Evolutionary conservation across 1,140 invertebrate genomes (phyloP), one percentile per base, ranked within the genome.

Genomic region (Semibalanus balanoides): DNA sequence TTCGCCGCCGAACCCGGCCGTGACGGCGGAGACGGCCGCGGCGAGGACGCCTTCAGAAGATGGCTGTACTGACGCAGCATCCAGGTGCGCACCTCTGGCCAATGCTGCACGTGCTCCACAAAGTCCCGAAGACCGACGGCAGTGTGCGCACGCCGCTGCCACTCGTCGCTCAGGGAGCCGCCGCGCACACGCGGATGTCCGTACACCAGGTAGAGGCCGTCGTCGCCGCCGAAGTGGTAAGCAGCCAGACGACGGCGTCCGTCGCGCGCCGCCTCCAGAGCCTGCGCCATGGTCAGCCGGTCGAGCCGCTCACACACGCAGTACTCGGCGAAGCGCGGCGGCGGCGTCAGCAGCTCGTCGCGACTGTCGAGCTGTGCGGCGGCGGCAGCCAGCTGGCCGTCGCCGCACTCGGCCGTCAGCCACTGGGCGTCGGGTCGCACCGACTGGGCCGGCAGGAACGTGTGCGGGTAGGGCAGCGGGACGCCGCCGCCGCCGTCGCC

Each of bases 151-250:
- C 70, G n/a, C n/a, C 70, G 29, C n/a, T 72, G 25, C 70, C 70
- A 72, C 3, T 29, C n/a, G 28, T 72, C 70, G 22, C 51, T 64
- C 51, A 64, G 22, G 11, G 14, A 25, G 51, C 51, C 51, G 28
- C 70, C 9, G 70, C 51, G 51, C 51, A 64, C 51, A 25, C 51
- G 51, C 51, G 51, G 51, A 19, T 64, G 51, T 3, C 29, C 70
- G 25, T 72, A 72, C 70, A 72, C 29, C 70, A 72, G 70, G 9
- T 29, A 30, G 1, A 72, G 70, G 70, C 70, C n/a, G 19, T 72
- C 70, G 28, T 72, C 70, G 70, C 70, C 70, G 70, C 28, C 70
- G 29, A 72, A 72, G 29, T 72, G 29, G 70, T 29, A 72, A n/a
- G 28, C 70, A n/a, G 70, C n/a, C 70, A 72, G 28, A 19, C n/a